Base-by-base conservation (phyloP, 2,113 vertebrate species). In the Platanista minor region DNA sequence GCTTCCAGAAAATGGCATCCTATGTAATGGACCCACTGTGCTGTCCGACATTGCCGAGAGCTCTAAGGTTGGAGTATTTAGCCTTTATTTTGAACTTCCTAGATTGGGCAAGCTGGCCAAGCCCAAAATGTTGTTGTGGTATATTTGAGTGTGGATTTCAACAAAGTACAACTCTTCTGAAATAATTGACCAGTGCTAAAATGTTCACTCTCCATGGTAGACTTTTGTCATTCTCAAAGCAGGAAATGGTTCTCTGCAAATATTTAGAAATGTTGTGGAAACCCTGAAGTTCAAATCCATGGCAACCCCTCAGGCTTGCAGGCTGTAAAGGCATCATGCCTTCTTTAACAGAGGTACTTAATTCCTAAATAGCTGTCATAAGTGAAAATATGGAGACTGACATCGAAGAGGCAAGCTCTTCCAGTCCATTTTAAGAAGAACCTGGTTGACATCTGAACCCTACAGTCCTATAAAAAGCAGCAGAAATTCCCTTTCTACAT, bases 261-360 rank as follows among this genome's bases (percentile, higher is more conserved):
- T 98, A 98, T 99, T 98, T 98, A 98, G 97, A 67, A 92, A 93
- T 91, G 89, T 49, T 98, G 94, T 98, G 98, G 98, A 96, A 98
- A 98, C 97, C 87, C 90, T 95, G 97, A 98, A 96, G 97, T 97
- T 98, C 95, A 97, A 93, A 96, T 97, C 98, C 98, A 98, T 98
- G 97, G 97, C 98, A 97, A 93, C 96, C 90, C 54, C 41, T 91
- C 39, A 64, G 92, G 94, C 90, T 66, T 97, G 61, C 39, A 71
- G 93, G 75, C 89, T 96, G 15, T 96, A 94, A 97, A 98, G 96
- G 97, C 98, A 98, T 94, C 96, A 94, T 82, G 84, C 57, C 98
- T 98, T 97, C 91, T 97, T 95, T 93, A 96, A 95, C 71, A 98
- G 92, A 98, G 96, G 98, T 96, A 97, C 97, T 98, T 97, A 98